Conservation (phyloP, 2,113 vertebrate genomes). For the Pseudopipra pipra region DNA sequence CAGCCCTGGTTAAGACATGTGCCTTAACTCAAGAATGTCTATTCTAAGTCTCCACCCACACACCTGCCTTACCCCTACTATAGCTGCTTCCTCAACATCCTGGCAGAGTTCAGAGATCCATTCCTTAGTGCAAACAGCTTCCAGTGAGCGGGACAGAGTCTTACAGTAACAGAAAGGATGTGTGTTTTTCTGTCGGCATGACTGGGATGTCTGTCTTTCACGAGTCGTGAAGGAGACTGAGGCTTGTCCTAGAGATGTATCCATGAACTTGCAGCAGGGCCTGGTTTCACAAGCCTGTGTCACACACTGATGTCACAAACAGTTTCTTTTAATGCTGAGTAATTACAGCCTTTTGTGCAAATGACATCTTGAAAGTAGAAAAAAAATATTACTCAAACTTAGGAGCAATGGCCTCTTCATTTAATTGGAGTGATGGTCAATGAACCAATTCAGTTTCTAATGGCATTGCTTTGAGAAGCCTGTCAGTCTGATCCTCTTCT, state of each 20-base stretch:
- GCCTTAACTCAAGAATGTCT: neutral
- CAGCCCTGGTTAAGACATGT: neutral
- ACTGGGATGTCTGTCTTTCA: neutral
- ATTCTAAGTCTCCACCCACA: neutral
- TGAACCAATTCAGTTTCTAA: neutral
- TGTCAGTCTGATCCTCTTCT: neutral
- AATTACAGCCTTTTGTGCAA: neutral
- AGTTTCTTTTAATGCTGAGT: neutral
- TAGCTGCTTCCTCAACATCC: neutral
- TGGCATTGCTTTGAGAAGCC: neutral
- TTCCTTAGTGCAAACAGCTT: neutral
- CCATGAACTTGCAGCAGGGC: neutral
- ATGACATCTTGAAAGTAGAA: neutral
- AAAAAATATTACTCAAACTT: neutral
- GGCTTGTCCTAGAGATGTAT: neutral
- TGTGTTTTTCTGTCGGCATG: neutral
- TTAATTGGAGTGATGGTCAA: neutral
- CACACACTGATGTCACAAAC: neutral
- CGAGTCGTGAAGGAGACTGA: neutral
- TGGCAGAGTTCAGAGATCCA: neutral
- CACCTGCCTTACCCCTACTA: neutral
- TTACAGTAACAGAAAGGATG: neutral
- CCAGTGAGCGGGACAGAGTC: neutral
- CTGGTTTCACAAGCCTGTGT: neutral
- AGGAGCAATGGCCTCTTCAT: neutral